These are phyloP conservation scores for Agonopterix subpropinquella DNA, from an alignment of 2,888 invertebrate genomes.

Conservation along the genomic window DNA sequence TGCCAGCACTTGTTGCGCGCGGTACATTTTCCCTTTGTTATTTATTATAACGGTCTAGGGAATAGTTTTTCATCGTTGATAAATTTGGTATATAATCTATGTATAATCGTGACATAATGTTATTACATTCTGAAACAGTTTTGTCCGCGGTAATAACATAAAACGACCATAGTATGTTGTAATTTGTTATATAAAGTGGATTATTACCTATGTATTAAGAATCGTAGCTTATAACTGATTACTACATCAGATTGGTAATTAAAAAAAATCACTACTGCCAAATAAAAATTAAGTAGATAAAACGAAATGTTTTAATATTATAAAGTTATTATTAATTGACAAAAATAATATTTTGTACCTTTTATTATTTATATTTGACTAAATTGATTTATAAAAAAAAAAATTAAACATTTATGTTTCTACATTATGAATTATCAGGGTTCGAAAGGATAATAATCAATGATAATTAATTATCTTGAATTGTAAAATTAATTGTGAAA, in stretches of 20 bases:
- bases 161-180: slow-evolving; percentile 50
- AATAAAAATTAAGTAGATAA: slow-evolving; percentile 63
- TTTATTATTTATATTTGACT: slow-evolving; percentile 38
- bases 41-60: slow-evolving; percentile 31
- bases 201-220: slow-evolving; percentile 51
- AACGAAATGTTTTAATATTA: slow-evolving; percentile 51
- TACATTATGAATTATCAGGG: too few species aligned
- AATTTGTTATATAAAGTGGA: slow-evolving; percentile 55
- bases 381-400: too few species aligned
- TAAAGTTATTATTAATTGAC: slow-evolving; percentile 45
- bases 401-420: too few species aligned
- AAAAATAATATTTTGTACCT: slow-evolving; percentile 57
- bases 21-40: slow-evolving; percentile 25
- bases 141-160: slow-evolving; percentile 34
- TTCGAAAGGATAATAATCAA: too few species aligned
- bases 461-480: too few species aligned
- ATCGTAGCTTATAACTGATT: slow-evolving; percentile 51
- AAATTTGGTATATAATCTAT: slow-evolving; percentile 38
- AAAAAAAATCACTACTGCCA: slow-evolving; percentile 66
- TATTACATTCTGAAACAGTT: slow-evolving; percentile 36
- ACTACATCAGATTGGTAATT: slow-evolving; percentile 49
- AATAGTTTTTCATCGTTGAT: slow-evolving; percentile 38
- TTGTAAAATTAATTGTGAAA: too few species aligned
- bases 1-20: slow-evolving; percentile 16
- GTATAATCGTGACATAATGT: slow-evolving; percentile 37